phyloP scores from a whole-genome alignment of 2,113 vertebrate genomes.

The Aix galericulata region DNA sequence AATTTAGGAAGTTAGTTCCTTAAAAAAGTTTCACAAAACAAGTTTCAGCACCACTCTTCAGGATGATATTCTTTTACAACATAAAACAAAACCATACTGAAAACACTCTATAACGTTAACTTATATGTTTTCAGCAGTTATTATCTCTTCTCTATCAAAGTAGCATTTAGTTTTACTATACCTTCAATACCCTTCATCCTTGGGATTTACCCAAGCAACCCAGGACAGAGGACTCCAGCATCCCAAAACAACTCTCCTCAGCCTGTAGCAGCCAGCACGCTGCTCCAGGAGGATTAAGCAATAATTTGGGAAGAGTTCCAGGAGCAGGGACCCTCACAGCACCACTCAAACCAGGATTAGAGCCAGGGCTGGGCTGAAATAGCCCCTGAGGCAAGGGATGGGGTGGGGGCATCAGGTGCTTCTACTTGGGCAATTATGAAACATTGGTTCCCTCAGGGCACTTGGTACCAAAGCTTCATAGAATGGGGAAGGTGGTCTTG shows the following conservation, averaged over 20 bases:
- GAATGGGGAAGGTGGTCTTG: background rate
- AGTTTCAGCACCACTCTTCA: background rate
- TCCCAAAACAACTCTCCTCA: background rate
- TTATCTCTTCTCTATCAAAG: background rate
- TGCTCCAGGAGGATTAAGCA: background rate
- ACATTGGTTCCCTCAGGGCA: background rate
- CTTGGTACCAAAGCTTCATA: background rate
- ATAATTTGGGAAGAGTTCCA: accelerated
- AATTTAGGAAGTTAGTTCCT: background rate
- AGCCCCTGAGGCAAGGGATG: accelerated
- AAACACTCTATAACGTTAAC: background rate
- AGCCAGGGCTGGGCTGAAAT: background rate
- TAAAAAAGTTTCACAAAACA: background rate
- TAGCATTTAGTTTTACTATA: background rate
- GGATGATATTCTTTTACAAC: background rate
- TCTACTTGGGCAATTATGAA: background rate
- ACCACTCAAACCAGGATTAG: accelerated
- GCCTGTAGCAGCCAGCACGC: background rate
- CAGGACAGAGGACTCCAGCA: background rate
- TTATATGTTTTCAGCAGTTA: background rate
- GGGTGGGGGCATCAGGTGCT: background rate
- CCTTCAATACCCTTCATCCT: background rate
- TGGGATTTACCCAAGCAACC: no score
- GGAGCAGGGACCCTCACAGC: accelerated
- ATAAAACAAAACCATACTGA: background rate